phyloP scores from a whole-genome alignment of 2,888 invertebrate genomes.

The Cecidostiba fungosa region DNA sequence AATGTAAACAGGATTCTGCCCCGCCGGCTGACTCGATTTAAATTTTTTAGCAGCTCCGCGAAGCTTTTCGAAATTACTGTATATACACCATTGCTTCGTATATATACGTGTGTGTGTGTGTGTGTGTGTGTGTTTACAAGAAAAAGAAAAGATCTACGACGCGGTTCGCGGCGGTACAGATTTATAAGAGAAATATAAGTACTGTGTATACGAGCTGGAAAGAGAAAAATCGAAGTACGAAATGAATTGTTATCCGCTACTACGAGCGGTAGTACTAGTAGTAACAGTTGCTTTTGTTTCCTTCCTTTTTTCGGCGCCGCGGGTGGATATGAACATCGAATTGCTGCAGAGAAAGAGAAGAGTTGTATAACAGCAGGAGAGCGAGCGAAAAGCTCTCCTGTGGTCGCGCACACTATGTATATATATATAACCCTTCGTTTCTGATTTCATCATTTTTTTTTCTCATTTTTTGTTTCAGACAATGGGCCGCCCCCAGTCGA shows the following conservation, averaged over 20 bases:
- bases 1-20: constrained; percentile 68
- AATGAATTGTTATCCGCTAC: constrained; percentile 43
- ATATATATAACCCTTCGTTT: constrained; percentile 16
- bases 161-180: background rate
- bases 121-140: background rate
- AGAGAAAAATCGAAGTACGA: background rate
- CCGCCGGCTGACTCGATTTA: constrained; percentile 66
- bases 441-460: background rate
- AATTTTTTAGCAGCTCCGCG: constrained; percentile 26
- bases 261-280: background rate
- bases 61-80: too few species aligned
- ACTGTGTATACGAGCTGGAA: background rate
- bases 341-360: background rate
- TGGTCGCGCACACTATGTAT: too few species aligned
- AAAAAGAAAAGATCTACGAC: background rate
- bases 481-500: constrained; percentile 81
- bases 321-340: constrained; percentile 21
- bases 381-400: background rate
- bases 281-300: background rate
- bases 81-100: too few species aligned
- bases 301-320: constrained; percentile 3
- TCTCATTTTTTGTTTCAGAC: constrained; percentile 74
- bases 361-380: background rate
- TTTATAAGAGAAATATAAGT: background rate
- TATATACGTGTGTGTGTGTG: too few species aligned